Evolutionary conservation across 2,113 vertebrate species (phyloP).

Genomic region (Solea senegalensis): DNA sequence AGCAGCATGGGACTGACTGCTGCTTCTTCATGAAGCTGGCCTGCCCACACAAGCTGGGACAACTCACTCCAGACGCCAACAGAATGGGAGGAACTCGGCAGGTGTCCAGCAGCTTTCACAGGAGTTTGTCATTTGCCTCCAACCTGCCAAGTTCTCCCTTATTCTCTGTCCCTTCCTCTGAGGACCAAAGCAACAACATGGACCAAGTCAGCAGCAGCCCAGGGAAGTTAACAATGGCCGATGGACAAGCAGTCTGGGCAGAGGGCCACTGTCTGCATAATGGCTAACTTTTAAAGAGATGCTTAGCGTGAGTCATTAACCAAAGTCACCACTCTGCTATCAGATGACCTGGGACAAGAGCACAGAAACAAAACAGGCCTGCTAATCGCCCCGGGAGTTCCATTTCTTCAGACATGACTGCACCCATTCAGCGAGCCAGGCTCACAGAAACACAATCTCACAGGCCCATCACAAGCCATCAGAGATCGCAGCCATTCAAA

Average conservation of each 20-base stretch:
- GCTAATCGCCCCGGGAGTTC: conserved; percentile 80
- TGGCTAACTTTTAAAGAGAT: conserved; percentile 85
- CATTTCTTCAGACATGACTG: conserved; percentile 83
- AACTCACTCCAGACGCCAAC: conserved; percentile 66
- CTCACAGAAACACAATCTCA: conserved; percentile 83
- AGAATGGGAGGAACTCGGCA: conserved; percentile 67
- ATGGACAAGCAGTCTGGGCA: conserved; percentile 76
- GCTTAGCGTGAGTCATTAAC: conserved; percentile 80
- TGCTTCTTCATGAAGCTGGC: conserved; percentile 63
- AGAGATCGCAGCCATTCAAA: conserved; percentile 76
- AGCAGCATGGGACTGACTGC: conserved; percentile 70
- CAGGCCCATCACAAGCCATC: conserved; percentile 74
- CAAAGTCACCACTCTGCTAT: conserved; percentile 83
- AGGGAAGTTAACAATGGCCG: conserved; percentile 66
- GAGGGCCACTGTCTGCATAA: conserved; percentile 77
- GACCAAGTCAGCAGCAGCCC: conserved; percentile 53
- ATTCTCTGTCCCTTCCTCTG: conserved; percentile 54
- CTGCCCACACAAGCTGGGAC: conserved; percentile 73
- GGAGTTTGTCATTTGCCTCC: conserved; percentile 61
- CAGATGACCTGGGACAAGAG: conserved; percentile 82
- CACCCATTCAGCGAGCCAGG: conserved; percentile 78
- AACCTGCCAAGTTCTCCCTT: conserved; percentile 59
- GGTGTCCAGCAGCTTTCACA: conserved; percentile 64
- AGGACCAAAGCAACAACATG: conserved; percentile 65
- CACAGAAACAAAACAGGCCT: conserved; percentile 76